Evolutionary conservation across 2,888 invertebrate genomes (phyloP).

Genomic region (Polyommatus icarus): DNA sequence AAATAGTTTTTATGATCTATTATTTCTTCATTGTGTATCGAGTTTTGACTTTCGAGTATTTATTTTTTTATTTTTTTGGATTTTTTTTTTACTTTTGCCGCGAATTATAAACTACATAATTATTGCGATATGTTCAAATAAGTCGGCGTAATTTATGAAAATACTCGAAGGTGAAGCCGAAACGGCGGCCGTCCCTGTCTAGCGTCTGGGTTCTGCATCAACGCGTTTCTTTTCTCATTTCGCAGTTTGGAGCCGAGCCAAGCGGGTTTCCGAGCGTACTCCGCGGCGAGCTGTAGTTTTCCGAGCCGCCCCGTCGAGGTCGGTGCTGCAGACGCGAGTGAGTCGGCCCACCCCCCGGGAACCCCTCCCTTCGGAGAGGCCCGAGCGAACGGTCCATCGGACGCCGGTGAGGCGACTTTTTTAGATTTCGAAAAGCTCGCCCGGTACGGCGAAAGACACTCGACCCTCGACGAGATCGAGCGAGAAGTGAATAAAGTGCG

Average conservation of each 20-base stretch:
- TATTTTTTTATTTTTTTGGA: background rate
- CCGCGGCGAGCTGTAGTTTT: slow-evolving; percentile 77
- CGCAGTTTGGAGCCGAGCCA: slow-evolving; percentile 81
- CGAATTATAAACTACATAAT: slow-evolving; percentile 71
- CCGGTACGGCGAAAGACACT: slow-evolving; percentile 60
- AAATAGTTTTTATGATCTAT: background rate
- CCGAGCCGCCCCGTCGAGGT: slow-evolving; percentile 73
- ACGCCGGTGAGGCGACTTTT: slow-evolving; percentile 73
- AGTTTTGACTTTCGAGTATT: background rate
- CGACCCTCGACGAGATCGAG: slow-evolving; percentile 74
- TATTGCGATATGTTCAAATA: slow-evolving; percentile 70
- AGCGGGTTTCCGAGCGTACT: slow-evolving; percentile 78
- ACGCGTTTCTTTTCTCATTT: slow-evolving; percentile 79
- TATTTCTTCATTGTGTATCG: background rate
- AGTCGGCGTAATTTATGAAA: slow-evolving; percentile 75
- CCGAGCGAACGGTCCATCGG: slow-evolving; percentile 49
- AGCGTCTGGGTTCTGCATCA: slow-evolving; percentile 68
- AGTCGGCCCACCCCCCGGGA: slow-evolving; percentile 66
- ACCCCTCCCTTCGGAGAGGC: slow-evolving; percentile 55
- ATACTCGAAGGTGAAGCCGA: slow-evolving; percentile 67
- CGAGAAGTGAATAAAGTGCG: slow-evolving; percentile 76
- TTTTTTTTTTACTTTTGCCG: slow-evolving; percentile 44
- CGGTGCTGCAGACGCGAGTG: slow-evolving; percentile 65
- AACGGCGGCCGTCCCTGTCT: slow-evolving; percentile 72
- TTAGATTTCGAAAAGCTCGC: slow-evolving; percentile 69